phyloP scores from a whole-genome alignment of 2,888 invertebrate genomes.

The Xylocampa areola region DNA sequence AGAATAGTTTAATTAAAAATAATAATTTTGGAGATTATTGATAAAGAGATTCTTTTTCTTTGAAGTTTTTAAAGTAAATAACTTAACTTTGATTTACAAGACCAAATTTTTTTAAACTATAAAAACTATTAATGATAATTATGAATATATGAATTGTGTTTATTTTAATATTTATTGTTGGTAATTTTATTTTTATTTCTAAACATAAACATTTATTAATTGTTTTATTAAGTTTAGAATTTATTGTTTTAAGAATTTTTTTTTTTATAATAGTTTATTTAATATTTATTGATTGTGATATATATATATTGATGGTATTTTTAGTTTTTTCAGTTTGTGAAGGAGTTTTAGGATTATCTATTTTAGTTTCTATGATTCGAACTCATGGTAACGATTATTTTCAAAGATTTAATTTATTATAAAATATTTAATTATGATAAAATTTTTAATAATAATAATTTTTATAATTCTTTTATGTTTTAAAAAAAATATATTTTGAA shows the following conservation, averaged over 20 bases:
- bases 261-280: constrained; percentile 85
- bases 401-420: constrained; percentile 88
- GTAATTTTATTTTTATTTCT: constrained; percentile 87
- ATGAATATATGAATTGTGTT: constrained; percentile 77
- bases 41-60: constrained; percentile 88
- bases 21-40: constrained; percentile 93
- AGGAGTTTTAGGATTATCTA: constrained; percentile 90
- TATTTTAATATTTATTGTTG: constrained; percentile 85
- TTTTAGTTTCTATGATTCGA: constrained; percentile 91
- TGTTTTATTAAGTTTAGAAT: constrained; percentile 90
- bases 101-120: constrained; percentile 92
- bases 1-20: constrained; percentile 92
- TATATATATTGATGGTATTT: constrained; percentile 90
- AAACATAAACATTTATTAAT: constrained; percentile 90
- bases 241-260: constrained; percentile 90
- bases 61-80: constrained; percentile 90
- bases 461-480: constrained; percentile 88
- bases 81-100: constrained; percentile 92
- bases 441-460: constrained; percentile 83
- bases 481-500: constrained; percentile 86
- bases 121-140: constrained; percentile 88
- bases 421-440: constrained; percentile 84
- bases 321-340: constrained; percentile 91
- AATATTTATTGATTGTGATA: constrained; percentile 81
- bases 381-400: constrained; percentile 91